Conservation (phyloP, 2,113 vertebrate genomes). For the Verasper variegatus region DNA sequence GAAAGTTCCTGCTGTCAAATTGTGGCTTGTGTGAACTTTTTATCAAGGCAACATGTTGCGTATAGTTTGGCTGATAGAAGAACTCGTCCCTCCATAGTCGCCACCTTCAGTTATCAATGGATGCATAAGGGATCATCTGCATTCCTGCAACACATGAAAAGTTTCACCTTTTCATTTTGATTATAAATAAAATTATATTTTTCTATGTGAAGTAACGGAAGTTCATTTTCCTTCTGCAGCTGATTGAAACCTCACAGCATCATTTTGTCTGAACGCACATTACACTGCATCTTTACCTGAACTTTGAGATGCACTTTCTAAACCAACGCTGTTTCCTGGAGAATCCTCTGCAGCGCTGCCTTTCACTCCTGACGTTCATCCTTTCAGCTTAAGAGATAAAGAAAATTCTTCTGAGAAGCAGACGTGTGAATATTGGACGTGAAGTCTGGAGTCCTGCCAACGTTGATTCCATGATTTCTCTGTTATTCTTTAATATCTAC, state of each 20-base stretch:
- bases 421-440: constrained; percentile 15
- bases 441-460: constrained; percentile 26
- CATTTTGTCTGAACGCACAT: constrained; percentile 24
- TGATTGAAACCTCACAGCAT: constrained; percentile 1
- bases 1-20: background rate
- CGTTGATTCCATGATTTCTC: constrained; percentile 51
- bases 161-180: background rate
- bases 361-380: background rate
- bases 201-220: background rate
- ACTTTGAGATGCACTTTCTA: constrained; percentile 30
- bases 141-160: background rate
- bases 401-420: constrained; percentile 18
- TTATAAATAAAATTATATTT: no score
- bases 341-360: background rate
- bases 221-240: background rate
- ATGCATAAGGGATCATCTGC: no score
- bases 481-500: constrained; percentile 42
- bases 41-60: background rate
- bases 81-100: background rate
- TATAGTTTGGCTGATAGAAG: no score
- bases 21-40: background rate
- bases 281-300: background rate
- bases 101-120: background rate
- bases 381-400: constrained; percentile 20
- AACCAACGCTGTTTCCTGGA: constrained; percentile 15